Base-by-base conservation (phyloP, 2,113 vertebrate genomes). In the Rhinogobius similis region DNA sequence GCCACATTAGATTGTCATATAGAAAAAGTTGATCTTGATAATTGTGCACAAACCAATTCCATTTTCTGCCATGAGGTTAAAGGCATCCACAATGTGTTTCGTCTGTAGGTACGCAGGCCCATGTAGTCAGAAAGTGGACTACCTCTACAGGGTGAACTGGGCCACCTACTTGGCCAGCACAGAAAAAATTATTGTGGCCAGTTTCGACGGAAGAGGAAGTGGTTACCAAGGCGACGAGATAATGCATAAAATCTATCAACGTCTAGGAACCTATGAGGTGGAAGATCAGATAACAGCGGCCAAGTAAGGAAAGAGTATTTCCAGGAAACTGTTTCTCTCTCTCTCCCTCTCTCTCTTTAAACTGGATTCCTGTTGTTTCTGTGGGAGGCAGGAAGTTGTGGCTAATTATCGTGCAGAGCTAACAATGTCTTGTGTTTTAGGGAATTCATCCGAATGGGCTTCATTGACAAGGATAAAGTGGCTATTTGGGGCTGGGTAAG, bases 401-500 rank as follows among this genome's bases (percentile, higher is more conserved):
- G 41, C 43, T 13, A 6, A 38, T 4, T 29, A 61, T 50, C 71
- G 9, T 3, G 5, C 26, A 29, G 24, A 29, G 55, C 55, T 58
- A 18, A 61, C 27, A 20, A 63, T 39, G 36, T 27, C 14, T 59
- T 92, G 53, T 77, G 44, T 73, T 91, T 84, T 72, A 99, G 98
- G 78, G 72, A 91, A 77, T 98, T 99, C 87, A 92, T 92, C 82
- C 87, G 95, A 70, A 92, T 96, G 94, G 89, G 90, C 72, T 99
- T 93, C 87, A 91, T 99, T 78, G 96, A 99, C 79, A 87, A 94
- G 77, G 18, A 90, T 11, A 93, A 92, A 82, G 87, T 98, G 68
- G 97, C 97, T 71, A 97, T 99, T 76, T 99, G 98, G 98, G 98
- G 97, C 71, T 99, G 96, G 98, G 98, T 99, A 87, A 95, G 98